Conservation (phyloP, 2,888 invertebrate genomes). For the Melangyna quadrimaculata region DNA sequence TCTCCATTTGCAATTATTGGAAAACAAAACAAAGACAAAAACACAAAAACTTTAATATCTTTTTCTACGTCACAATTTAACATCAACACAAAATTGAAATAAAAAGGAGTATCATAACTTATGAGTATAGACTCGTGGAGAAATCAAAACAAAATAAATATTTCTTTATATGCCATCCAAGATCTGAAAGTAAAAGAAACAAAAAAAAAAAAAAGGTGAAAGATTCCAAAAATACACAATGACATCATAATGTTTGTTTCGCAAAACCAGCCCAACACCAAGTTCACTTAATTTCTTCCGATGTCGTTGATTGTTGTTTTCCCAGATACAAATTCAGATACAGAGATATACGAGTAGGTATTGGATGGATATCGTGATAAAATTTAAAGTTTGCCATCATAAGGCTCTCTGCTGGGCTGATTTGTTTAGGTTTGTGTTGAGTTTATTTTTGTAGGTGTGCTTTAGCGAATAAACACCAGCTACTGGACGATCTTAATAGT, state of each 20-base stretch:
- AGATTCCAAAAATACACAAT: slow-evolving; percentile 66
- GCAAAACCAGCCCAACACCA: slow-evolving; percentile 35
- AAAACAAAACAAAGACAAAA: slow-evolving; percentile 31
- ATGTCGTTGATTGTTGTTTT: slow-evolving; percentile 13
- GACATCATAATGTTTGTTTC: slow-evolving; percentile 65
- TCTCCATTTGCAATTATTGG: slow-evolving; percentile 17
- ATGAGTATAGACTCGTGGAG: slow-evolving; percentile 12
- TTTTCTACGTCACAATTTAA: slow-evolving; percentile 48
- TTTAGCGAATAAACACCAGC: neutral
- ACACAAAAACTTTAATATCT: too few relatives aligned
- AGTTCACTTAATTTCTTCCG: slow-evolving; percentile 54
- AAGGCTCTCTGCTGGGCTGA: neutral
- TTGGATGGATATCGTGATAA: slow-evolving; percentile 7
- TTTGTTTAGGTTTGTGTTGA: slow-evolving; percentile 8
- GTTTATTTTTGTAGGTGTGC: slow-evolving; percentile 1
- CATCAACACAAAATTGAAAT: neutral
- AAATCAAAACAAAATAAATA: slow-evolving; percentile 28
- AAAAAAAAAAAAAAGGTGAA: slow-evolving; percentile 32
- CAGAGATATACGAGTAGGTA: neutral
- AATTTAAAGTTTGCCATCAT: neutral
- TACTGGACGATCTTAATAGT: neutral
- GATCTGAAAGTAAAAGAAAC: neutral
- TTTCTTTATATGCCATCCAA: neutral
- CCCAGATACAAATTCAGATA: neutral
- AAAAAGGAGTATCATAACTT: neutral